These are phyloP conservation scores for Temnothorax nylanderi DNA, from an alignment of 1,140 invertebrate species.

Conservation along the genomic window DNA sequence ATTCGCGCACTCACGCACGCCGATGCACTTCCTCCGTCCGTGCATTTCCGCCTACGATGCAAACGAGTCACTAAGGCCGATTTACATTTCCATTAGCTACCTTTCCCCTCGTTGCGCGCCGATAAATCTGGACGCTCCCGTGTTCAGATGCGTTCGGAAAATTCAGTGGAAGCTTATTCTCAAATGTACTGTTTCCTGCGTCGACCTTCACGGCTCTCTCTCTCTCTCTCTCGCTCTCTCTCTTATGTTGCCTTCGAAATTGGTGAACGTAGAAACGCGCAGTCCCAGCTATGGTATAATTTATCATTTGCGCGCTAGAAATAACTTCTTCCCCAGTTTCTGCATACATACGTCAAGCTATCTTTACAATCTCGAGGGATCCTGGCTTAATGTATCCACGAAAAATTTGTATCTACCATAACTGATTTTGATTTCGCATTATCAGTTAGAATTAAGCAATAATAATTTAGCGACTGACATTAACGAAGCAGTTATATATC, in stretches of 20 bases:
- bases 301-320: slow-evolving; percentile 26
- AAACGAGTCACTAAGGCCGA: slow-evolving; percentile 76
- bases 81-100: slow-evolving; percentile 79
- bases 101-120: slow-evolving; percentile 41
- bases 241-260: background rate
- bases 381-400: background rate
- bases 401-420: background rate
- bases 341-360: slow-evolving; percentile 1
- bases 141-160: slow-evolving; percentile 39
- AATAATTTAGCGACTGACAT: background rate
- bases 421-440: background rate
- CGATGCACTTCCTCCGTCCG: slow-evolving; percentile 59
- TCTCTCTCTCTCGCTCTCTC: background rate
- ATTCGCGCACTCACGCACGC: slow-evolving; percentile 50
- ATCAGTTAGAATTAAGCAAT: background rate
- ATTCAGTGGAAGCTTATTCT: slow-evolving; percentile 38
- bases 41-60: slow-evolving; percentile 73
- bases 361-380: slow-evolving; percentile 1
- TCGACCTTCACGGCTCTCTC: background rate
- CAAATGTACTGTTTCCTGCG: background rate
- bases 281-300: background rate
- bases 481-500: background rate
- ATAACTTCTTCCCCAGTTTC: slow-evolving; percentile 41
- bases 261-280: slow-evolving; percentile 18
- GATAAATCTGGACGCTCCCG: slow-evolving; percentile 64